A percentile compares a stretch with the other conserved stretches of the same genome.
Evolutionary conservation across 2,113 vertebrate genomes (phyloP).

Genomic region (Laticauda laticaudata): DNA sequence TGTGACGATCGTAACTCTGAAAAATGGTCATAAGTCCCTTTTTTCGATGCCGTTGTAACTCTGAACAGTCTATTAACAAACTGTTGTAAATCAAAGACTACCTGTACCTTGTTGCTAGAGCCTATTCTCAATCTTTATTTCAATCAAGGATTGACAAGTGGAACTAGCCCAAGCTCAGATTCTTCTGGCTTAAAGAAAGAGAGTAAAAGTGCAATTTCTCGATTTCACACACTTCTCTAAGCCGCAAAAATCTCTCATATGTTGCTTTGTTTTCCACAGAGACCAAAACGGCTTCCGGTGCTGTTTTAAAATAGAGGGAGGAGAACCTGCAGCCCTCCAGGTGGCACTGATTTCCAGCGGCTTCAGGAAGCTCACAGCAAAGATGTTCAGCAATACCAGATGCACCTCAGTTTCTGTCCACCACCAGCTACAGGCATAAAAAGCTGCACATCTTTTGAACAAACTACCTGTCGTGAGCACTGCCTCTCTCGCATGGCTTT

Average conservation of each 20-base stretch:
- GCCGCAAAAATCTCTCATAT: background rate
- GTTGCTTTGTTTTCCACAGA: background rate
- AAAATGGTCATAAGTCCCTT: background rate
- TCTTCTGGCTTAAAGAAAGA: background rate
- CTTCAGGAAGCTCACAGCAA: background rate
- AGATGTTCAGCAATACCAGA: background rate
- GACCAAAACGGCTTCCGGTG: background rate
- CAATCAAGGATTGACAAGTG: background rate
- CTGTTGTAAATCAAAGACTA: background rate
- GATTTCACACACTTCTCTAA: background rate
- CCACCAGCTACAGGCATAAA: too few relatives aligned
- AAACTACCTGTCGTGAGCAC: slow-evolving; percentile 90
- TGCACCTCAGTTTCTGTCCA: background rate
- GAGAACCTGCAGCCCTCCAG: background rate
- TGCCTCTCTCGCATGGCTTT: slow-evolving; percentile 97
- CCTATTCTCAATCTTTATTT: background rate
- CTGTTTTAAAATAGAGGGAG: background rate
- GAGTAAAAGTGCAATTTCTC: background rate
- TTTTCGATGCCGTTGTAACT: background rate
- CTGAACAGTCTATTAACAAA: background rate
- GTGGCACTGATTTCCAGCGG: background rate
- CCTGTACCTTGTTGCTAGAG: background rate
- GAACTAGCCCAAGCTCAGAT: background rate
- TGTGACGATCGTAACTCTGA: too few relatives aligned
- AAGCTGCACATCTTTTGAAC: background rate